Evolutionary conservation across 2,888 invertebrate genomes (phyloP), one percentile per base, ranked within the genome.

Genomic region (Monopis laevigella): DNA sequence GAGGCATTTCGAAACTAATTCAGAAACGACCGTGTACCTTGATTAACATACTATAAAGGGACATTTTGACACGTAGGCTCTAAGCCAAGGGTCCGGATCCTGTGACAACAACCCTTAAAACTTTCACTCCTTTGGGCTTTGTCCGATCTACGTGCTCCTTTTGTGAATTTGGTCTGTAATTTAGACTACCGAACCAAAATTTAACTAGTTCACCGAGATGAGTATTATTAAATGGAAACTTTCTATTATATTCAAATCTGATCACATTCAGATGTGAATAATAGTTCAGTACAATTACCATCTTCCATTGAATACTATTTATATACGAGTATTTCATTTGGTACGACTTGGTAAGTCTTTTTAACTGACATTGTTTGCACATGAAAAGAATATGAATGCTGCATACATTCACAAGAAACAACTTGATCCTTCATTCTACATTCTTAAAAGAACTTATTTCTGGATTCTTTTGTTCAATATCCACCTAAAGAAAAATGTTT

Each of bases 41-140:
- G 53, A 53, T 54, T 55, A 55, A 53, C 54, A 55, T 53, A 54
- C 50, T 46, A 52, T 30, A 44, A 44, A 41, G 40, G 41, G 35
- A 27, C 21, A 17, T 40, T 41, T 26, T 36, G 43, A 45, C 42
- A 45, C 41, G 43, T 41, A 39, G 43, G 43, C 44, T 45, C 44
- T 46, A 46, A 32, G 42, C 41, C 38, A 26, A 18, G 29, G 41
- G 43, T 12, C 36, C 17, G 36, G 19, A 2, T 12, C 43, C 41
- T 45, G 32, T 42, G 43, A 45, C 39, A 45, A 46, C 47, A 44
- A 39, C 39, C 43, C 43, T 34, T 29, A 32, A 46, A 43, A 42
- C 39, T 32, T 43, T 36, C 45, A 50, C 44, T 45, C 36, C 36
- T 36, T 21, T 45, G 45, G 29, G 40, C 43, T 29, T 30, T 43